Percentiles rank a stretch among this genome's conserved stretches.
Conservation (phyloP, 2,113 vertebrate species). For the Pithys albifrons region DNA sequence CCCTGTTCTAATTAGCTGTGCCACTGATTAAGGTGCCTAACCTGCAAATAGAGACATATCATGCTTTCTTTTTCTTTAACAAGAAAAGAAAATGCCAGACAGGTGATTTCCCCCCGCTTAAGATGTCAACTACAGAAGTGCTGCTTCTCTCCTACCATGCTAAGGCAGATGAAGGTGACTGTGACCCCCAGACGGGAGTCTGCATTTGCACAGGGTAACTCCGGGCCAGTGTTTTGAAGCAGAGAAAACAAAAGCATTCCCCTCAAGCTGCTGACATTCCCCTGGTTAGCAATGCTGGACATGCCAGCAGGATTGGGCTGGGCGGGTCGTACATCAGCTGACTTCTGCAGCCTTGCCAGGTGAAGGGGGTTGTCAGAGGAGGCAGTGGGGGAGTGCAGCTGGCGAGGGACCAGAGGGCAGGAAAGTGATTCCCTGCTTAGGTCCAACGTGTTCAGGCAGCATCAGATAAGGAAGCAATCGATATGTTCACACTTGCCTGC, state of each 20-base stretch:
- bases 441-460: not conserved
- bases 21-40: not conserved
- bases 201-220: not conserved
- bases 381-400: not conserved
- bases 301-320: fast-evolving
- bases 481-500: constrained; percentile 48
- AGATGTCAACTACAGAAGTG: not conserved
- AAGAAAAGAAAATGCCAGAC: not conserved
- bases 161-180: not conserved
- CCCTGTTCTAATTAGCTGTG: not conserved
- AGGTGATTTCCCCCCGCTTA: not conserved
- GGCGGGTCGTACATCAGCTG: not conserved
- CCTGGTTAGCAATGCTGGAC: not conserved
- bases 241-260: not conserved
- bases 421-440: not conserved
- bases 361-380: not conserved
- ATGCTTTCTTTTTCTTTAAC: not conserved
- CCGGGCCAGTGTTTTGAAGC: not conserved
- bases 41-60: not conserved
- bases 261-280: fast-evolving
- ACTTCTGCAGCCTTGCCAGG: not conserved
- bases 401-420: not conserved
- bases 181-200: not conserved
- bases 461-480: constrained; percentile 45
- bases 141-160: not conserved